Base-by-base conservation (phyloP, 2,888 invertebrate genomes). In the Trilocha varians region DNA sequence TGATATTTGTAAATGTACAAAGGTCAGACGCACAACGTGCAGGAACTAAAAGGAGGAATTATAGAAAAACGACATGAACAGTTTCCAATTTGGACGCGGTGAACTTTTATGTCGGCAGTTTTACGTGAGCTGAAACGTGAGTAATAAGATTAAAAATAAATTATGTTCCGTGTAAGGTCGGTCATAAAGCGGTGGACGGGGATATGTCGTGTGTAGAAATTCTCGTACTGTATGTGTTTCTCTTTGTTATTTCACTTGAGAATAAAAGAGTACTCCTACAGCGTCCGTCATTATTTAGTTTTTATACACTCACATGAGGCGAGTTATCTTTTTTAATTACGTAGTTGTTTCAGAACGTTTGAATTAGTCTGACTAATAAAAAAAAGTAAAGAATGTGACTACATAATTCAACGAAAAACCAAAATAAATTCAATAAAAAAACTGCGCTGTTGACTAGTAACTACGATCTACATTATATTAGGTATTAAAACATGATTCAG, bases 91-190 rank as follows among this genome's bases (percentile, higher is more conserved):
- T 71, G 66, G 65, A 65, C 66, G 67, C 63, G 70, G 74, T 70
- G 70, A 77, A 79, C 75, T 83, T 83, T 82, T 82, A 83, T 76
- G 80, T 76, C 71, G 71, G 68, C 67, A 63, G 70, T 66, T 62
- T 73, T 77, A 83, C 82, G 82, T 83, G 82, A 80, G 72, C 69
- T 73, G 82, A 78, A 80, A 78, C 71, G 70, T 66, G 70, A 78
- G 78, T 72, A 71, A 79, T 76, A 68, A 76, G 77, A 78, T 80
- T 82, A 78, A 79, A 82, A 78, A 80, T 80, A 75, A 80, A 80
- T 78, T 77, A 78, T 74, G 70, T 71, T 69, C 56, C 53, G 67
- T 63, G 61, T 64, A 65, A 70, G 65, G 66, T 63, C 57, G 58
- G 59, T 53, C 62, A 61, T 71, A 69, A 70, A 72, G 52, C 53